phyloP scores from a whole-genome alignment of 2,113 vertebrate genomes.

The Sylvietta virens region DNA sequence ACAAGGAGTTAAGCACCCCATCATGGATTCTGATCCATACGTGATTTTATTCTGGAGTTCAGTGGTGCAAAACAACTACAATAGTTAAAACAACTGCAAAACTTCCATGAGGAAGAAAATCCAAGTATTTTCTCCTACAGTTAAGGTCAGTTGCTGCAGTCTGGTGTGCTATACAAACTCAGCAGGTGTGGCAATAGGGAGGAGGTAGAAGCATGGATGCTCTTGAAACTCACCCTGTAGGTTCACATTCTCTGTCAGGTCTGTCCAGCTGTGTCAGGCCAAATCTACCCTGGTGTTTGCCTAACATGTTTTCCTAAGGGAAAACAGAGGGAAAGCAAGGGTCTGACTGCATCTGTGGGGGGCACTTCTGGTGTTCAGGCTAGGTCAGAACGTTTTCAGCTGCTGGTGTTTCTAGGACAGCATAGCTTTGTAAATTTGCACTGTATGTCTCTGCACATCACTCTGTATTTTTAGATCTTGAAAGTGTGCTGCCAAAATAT shows the following conservation, averaged over 20 bases:
- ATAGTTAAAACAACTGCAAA: neutral
- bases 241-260: neutral
- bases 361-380: neutral
- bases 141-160: neutral
- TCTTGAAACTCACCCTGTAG: neutral
- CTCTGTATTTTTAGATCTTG: neutral
- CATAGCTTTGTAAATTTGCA: neutral
- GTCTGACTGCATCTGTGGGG: neutral
- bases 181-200: neutral
- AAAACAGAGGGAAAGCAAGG: neutral
- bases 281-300: neutral
- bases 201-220: neutral
- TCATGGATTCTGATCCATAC: neutral
- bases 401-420: neutral
- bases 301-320: neutral
- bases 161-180: neutral
- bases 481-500: neutral
- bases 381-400: neutral
- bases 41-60: neutral
- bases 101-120: neutral
- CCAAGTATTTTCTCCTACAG: neutral
- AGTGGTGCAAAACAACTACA: neutral
- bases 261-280: neutral
- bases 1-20: neutral
- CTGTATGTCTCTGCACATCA: neutral